Evolutionary conservation across 2,888 invertebrate species (phyloP).

Genomic region (Bibio marci): DNA sequence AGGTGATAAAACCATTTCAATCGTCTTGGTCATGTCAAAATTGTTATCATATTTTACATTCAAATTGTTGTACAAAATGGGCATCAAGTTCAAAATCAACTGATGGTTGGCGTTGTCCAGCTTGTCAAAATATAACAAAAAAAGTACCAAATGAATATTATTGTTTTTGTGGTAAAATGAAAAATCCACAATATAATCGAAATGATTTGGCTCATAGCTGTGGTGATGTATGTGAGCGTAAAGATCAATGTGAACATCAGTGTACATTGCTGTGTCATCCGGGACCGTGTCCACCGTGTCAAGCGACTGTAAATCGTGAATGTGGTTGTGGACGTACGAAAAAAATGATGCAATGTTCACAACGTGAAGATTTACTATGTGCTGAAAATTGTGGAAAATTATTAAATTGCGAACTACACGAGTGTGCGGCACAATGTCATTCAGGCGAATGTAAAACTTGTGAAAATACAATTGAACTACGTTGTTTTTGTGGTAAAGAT

Average conservation of each 20-base stretch:
- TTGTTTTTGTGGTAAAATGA: conserved; percentile 78
- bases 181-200: conserved; percentile 58
- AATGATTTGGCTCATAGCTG: conserved; percentile 79
- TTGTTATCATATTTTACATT: conserved; percentile 85
- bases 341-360: conserved; percentile 52
- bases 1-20: conserved; percentile 60
- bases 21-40: conserved; percentile 81
- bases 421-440: conserved; percentile 61
- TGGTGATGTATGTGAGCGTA: conserved; percentile 61
- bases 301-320: conserved; percentile 47
- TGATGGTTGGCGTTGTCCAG: conserved; percentile 88
- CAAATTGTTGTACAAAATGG: conserved; percentile 84
- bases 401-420: conserved; percentile 63
- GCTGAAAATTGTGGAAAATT: conserved; percentile 50
- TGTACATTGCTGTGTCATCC: conserved; percentile 82
- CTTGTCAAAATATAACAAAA: conserved; percentile 70
- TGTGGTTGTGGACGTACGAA: conserved; percentile 67
- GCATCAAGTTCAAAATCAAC: conserved; percentile 65
- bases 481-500: conserved; percentile 53
- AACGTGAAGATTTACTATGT: conserved; percentile 55
- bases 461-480: conserved; percentile 43
- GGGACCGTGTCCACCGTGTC: conserved; percentile 85
- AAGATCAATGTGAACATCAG: conserved; percentile 39
- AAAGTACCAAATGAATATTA: conserved; percentile 62
- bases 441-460: conserved; percentile 61